phyloP scores from a whole-genome alignment of 2,113 vertebrate genomes.

The Lepisosteus oculatus region DNA sequence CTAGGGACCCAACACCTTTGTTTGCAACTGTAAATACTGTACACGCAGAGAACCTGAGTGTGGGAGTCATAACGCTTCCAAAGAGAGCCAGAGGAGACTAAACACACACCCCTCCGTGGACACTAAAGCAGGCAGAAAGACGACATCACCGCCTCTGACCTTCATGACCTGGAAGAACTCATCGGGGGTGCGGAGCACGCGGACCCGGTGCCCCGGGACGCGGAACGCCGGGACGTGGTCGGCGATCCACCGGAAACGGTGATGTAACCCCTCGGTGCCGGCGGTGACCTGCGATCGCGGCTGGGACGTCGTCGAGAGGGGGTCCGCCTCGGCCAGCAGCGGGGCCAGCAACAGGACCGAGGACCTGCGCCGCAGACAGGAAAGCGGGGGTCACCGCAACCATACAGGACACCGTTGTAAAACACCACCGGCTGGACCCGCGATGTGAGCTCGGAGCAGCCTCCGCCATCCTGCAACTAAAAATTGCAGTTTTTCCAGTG shows the following conservation, averaged over 20 bases:
- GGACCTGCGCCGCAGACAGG: conserved; percentile 64
- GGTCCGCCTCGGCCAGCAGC: conserved; percentile 70
- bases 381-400: background rate
- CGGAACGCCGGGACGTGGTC: conserved; percentile 87
- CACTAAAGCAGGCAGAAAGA: background rate
- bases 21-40: too few species aligned
- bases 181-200: conserved; percentile 77
- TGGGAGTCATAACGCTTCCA: background rate
- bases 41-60: background rate
- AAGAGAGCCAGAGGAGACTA: background rate
- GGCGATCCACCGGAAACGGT: conserved; percentile 86
- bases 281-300: conserved; percentile 60
- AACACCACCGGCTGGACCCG: too few species aligned
- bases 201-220: conserved; percentile 76
- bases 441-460: too few species aligned
- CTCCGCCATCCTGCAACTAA: too few species aligned
- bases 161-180: conserved; percentile 94
- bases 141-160: conserved; percentile 57
- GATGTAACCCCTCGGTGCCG: conserved; percentile 63
- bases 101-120: background rate
- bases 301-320: conserved; percentile 48
- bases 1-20: too few species aligned
- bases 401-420: too few species aligned
- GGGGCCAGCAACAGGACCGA: conserved; percentile 88
- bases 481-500: too few species aligned